A percentile compares a stretch with the other conserved stretches of the same genome.
These are phyloP conservation scores for Sycophila sp. DNA, from an alignment of 1,140 invertebrate genomes.

Conservation along the genomic window DNA sequence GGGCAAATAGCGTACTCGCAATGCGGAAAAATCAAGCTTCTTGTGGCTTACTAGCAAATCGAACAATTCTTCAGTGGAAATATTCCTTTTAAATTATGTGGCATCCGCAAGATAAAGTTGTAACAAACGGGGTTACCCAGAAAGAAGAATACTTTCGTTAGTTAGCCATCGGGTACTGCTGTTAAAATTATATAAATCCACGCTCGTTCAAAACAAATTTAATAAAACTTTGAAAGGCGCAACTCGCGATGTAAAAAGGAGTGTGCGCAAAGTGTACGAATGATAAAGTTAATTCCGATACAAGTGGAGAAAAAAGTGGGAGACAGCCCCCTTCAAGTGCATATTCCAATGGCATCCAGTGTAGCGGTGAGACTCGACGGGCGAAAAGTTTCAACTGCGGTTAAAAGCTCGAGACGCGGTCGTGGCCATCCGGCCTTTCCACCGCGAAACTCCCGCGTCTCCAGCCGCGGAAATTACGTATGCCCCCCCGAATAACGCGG, in stretches of 20 bases:
- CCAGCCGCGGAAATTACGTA: neutral
- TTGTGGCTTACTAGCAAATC: too few relatives aligned
- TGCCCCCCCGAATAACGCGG: neutral
- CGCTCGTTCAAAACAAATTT: neutral
- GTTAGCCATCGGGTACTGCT: too few relatives aligned
- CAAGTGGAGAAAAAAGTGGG: neutral
- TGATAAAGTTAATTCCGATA: constrained; percentile 15
- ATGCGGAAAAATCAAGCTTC: too few relatives aligned
- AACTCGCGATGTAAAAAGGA: too few relatives aligned
- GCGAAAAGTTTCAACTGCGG: constrained; percentile 15
- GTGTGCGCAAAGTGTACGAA: too few relatives aligned
- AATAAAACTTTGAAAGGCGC: constrained; percentile 11
- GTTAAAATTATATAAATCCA: too few relatives aligned
- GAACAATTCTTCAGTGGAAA: too few relatives aligned
- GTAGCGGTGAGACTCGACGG: neutral
- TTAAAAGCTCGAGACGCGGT: constrained; percentile 7
- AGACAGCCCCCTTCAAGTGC: neutral
- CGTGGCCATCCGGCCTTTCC: neutral
- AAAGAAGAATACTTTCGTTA: too few relatives aligned
- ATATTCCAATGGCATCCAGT: constrained; percentile 10
- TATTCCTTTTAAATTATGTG: too few relatives aligned
- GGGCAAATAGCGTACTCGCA: too few relatives aligned
- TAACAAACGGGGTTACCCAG: too few relatives aligned
- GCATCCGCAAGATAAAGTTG: too few relatives aligned
- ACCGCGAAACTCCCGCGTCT: neutral